Evolutionary conservation across 2,888 invertebrate species (phyloP).

Genomic region (Acanthosepion esculentum): DNA sequence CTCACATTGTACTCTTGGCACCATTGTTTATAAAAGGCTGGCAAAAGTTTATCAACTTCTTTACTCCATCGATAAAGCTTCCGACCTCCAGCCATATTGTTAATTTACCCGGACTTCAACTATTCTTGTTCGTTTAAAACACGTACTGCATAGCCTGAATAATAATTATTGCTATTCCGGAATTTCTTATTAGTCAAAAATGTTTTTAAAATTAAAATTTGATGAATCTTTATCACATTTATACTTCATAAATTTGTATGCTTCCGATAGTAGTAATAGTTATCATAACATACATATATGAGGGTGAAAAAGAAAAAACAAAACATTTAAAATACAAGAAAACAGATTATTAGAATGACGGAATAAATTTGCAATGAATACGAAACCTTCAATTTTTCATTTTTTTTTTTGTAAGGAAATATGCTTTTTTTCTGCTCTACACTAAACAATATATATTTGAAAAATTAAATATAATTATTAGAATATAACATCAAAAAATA

Average conservation of each 20-base stretch:
- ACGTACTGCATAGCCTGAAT: neutral
- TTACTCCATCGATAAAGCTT: slow-evolving; percentile 64
- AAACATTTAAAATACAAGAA: neutral
- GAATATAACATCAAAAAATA: neutral
- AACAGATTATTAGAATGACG: neutral
- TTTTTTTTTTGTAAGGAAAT: neutral
- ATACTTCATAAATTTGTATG: neutral
- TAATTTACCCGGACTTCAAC: neutral
- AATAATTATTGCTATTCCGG: neutral
- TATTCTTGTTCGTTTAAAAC: neutral
- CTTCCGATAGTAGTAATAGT: neutral
- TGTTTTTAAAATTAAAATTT: neutral
- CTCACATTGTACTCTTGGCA: slow-evolving; percentile 68
- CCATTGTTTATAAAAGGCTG: slow-evolving; percentile 73
- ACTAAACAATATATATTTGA: neutral
- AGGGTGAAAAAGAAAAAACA: neutral
- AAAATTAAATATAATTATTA: neutral
- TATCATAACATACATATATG: neutral
- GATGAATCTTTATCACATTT: neutral
- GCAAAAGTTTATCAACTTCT: slow-evolving; percentile 68
- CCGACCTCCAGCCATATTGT: neutral
- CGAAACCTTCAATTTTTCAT: neutral
- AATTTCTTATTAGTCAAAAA: neutral
- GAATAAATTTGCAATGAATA: neutral
- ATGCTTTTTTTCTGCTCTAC: neutral